Conservation (phyloP, 2,113 vertebrate species). For the Sebastes schlegelii region DNA sequence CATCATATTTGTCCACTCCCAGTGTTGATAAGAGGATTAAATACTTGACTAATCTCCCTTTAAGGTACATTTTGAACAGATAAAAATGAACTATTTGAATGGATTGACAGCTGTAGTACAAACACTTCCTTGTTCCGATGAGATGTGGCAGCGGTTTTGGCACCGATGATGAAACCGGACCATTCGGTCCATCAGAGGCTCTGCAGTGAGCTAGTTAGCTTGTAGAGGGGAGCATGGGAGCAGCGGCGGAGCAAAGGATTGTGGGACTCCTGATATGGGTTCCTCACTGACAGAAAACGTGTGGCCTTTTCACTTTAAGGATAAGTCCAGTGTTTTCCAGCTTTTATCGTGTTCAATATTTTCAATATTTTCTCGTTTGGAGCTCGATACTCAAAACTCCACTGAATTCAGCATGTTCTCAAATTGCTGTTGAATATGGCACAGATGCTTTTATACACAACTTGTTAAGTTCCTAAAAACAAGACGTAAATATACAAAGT, state of each 20-base stretch:
- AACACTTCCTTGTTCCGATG: too few relatives aligned
- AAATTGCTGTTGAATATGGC: not conserved
- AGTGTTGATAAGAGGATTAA: too few relatives aligned
- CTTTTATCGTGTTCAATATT: not conserved
- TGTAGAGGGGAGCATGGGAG: slow-evolving; percentile 33
- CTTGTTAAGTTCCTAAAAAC: not conserved
- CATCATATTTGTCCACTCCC: too few relatives aligned
- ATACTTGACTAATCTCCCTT: too few relatives aligned
- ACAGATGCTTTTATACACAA: not conserved
- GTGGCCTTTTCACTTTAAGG: not conserved
- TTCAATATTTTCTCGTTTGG: not conserved
- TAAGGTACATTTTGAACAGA: too few relatives aligned
- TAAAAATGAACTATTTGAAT: too few relatives aligned
- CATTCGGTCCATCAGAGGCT: slow-evolving; percentile 52
- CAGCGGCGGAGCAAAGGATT: slow-evolving; percentile 45
- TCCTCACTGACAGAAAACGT: not conserved
- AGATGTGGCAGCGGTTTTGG: not conserved
- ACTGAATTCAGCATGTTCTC: not conserved
- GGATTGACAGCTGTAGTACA: too few relatives aligned
- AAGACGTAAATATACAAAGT: not conserved
- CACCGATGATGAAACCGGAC: not conserved
- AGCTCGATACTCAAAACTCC: not conserved
- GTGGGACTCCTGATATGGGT: not conserved
- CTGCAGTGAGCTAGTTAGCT: slow-evolving; percentile 61
- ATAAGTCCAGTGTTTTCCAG: slow-evolving; percentile 16